phyloP scores from a whole-genome alignment of 2,888 invertebrate species.

The Hipparchia sbordonii region DNA sequence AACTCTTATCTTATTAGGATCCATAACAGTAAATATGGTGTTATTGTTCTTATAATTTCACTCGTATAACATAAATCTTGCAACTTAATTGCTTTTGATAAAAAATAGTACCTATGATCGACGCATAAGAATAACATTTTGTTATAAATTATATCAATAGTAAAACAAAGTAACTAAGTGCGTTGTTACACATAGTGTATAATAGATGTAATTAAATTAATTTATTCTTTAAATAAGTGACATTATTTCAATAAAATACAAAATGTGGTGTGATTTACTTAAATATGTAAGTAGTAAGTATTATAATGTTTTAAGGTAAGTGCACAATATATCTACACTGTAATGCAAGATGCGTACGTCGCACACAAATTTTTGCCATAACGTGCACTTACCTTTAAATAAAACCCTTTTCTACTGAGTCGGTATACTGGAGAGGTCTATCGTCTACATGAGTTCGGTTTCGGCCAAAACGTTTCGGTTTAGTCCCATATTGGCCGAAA shows the following conservation, averaged over 20 bases:
- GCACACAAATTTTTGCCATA: too few relatives aligned
- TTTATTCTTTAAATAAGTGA: not conserved
- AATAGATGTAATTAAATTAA: not conserved
- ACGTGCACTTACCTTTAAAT: too few relatives aligned
- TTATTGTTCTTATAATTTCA: constrained; percentile 32
- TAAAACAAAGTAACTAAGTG: constrained; percentile 20
- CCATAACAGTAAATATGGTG: constrained; percentile 12
- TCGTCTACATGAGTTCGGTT: too few relatives aligned
- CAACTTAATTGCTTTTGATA: constrained; percentile 22
- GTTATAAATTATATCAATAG: constrained; percentile 12
- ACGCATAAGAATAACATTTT: not conserved
- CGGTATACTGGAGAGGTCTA: too few relatives aligned
- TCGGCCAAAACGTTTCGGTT: too few relatives aligned
- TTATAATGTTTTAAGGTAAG: not conserved
- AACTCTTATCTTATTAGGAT: constrained; percentile 1
- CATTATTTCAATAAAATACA: not conserved
- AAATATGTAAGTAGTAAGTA: not conserved
- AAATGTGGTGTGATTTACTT: not conserved
- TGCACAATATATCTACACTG: too few relatives aligned
- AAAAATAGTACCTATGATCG: constrained; percentile 14
- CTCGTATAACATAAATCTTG: constrained; percentile 24
- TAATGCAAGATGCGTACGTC: too few relatives aligned
- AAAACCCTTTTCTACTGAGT: too few relatives aligned
- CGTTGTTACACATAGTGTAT: constrained; percentile 2
- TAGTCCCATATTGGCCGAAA: too few relatives aligned